These are phyloP conservation scores for Rhopalosiphum maidis DNA, from an alignment of 1,140 invertebrate species.

Conservation along the genomic window DNA sequence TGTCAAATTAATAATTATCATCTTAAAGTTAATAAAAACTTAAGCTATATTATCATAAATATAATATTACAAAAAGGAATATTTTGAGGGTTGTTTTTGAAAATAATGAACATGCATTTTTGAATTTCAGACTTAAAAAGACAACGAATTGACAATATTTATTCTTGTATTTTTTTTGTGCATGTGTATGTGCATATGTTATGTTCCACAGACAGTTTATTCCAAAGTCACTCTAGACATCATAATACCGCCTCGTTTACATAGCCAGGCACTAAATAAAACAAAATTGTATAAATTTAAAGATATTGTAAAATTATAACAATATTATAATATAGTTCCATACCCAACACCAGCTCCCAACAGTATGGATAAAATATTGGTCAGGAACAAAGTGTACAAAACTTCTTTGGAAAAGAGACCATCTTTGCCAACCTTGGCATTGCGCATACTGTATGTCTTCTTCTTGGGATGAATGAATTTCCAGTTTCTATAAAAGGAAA, in stretches of 20 bases:
- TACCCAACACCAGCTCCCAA: constrained; percentile 91
- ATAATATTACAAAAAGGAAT: constrained; percentile 50
- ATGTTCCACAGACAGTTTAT: background rate
- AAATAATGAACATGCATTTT: constrained; percentile 23
- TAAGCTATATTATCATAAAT: constrained; percentile 9
- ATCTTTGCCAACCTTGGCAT: constrained; percentile 79
- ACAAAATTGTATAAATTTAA: background rate
- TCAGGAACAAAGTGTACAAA: constrained; percentile 86
- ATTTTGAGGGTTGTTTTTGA: background rate
- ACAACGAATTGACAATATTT: constrained; percentile 34
- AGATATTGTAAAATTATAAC: background rate
- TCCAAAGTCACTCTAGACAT: constrained; percentile 47
- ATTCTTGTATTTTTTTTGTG: constrained; percentile 24
- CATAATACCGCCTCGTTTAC: constrained; percentile 51
- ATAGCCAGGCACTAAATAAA: constrained; percentile 42
- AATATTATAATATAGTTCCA: constrained; percentile 60
- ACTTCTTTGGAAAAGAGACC: constrained; percentile 88
- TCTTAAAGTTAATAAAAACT: background rate
- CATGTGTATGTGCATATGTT: background rate
- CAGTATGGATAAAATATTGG: constrained; percentile 86
- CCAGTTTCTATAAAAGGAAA: constrained; percentile 72
- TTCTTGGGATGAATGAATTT: constrained; percentile 76
- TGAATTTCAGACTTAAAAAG: constrained; percentile 45
- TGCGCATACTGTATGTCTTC: constrained; percentile 76
- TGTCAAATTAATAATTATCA: constrained; percentile 36